phyloP scores from a whole-genome alignment of 2,113 vertebrate genomes.

The Heliornis fulica region DNA sequence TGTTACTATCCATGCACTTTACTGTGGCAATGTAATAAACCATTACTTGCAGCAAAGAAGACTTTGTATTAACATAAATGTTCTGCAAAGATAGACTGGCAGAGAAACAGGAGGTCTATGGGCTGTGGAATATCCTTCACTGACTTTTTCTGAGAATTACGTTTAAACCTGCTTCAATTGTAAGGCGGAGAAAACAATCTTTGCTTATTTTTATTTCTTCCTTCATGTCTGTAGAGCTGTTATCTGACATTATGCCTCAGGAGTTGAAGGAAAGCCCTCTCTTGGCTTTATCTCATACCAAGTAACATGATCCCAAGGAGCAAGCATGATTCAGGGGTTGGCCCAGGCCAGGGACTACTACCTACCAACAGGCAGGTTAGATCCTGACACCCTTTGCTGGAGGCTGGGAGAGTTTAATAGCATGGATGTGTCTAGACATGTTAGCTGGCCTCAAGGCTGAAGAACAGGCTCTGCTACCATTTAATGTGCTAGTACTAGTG shows the following conservation, averaged over 20 bases:
- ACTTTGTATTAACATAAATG: neutral
- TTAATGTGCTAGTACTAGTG: slow-evolving; percentile 21
- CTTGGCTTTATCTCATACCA: neutral
- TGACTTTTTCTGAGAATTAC: neutral
- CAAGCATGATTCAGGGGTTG: neutral
- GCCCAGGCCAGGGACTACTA: neutral
- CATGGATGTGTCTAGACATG: neutral
- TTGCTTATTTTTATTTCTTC: neutral
- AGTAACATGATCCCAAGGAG: neutral
- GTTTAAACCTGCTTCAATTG: neutral
- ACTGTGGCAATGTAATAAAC: neutral
- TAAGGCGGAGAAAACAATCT: neutral
- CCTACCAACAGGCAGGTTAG: neutral
- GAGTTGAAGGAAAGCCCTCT: neutral
- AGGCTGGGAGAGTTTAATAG: neutral
- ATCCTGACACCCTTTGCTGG: neutral
- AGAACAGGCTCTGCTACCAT: slow-evolving; percentile 5
- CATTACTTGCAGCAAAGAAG: neutral
- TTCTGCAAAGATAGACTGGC: neutral
- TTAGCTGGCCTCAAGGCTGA: neutral
- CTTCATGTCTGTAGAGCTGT: neutral
- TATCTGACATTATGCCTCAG: neutral
- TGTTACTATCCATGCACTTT: neutral
- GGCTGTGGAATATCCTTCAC: neutral
- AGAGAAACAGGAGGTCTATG: neutral